A percentile compares a stretch with the other conserved stretches of the same genome.
Conservation (phyloP, 1,140 invertebrate species). For the Rhopalosiphum padi region DNA sequence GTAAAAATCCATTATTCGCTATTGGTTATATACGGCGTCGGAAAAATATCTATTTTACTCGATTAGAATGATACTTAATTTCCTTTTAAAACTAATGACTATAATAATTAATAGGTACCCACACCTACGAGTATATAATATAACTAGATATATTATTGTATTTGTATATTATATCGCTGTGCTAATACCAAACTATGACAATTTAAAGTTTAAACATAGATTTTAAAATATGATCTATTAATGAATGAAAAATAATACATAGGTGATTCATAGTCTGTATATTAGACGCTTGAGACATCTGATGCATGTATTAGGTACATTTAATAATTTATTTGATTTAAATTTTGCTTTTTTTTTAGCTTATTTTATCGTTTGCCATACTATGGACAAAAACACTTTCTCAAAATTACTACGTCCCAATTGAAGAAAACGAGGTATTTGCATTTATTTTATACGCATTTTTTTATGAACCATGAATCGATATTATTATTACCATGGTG, state of each 20-base stretch:
- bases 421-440: conserved; percentile 37
- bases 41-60: not conserved
- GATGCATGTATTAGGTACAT: not conserved
- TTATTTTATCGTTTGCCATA: not conserved
- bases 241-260: no score
- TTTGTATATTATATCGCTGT: no score
- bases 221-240: no score
- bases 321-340: not conserved
- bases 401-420: conserved; percentile 17
- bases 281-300: not conserved
- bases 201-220: no score
- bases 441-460: not conserved
- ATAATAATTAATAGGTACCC: not conserved
- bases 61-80: not conserved
- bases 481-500: no score
- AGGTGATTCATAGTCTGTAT: no score
- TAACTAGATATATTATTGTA: no score
- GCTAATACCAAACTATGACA: no score
- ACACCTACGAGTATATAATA: no score
- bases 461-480: no score
- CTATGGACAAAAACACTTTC: not conserved
- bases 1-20: not conserved
- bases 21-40: not conserved
- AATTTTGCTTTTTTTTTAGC: not conserved
- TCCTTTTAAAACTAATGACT: not conserved